Base-by-base conservation (phyloP, 2,113 vertebrate species). In the Amphiprion percula region DNA sequence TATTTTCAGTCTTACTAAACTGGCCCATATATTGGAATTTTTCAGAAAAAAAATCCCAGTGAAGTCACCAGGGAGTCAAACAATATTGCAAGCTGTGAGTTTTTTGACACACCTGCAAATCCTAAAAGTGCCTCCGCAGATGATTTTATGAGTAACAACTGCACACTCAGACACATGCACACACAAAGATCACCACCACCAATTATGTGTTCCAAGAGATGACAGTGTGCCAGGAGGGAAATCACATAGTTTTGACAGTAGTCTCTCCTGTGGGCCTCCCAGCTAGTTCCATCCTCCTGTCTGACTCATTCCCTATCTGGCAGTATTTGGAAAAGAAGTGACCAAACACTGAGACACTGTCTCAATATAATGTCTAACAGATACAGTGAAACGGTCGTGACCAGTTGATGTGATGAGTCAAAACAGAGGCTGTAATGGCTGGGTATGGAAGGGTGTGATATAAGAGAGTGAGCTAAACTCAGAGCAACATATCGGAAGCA, bases 161-260 rank as follows among this genome's bases (percentile, higher is more conserved):
- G 16, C 47, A 64, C 59, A 60, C 68, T 30, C 49, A 53, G 0
- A 56, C 49, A 55, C 60, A 28, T 8, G 54, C 24, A 78, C 44
- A 74, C 6, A 62, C 21, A 61, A 33, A 71, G 21, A 58, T n/a
- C 23, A 26, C n/a, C 56, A 53, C 47, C 62, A 68, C 82, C 77
- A 88, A 75, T 88, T 76, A 87, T 69, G 44, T 46, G 47, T 68
- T 52, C 59, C 66, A 41, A 62, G 68, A 65, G 78, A 77, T 65
- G 69, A 78, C 62, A 59, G 73, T 4, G 54, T 83, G 79, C 79
- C 76, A 58, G 74, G 68, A 73, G 86, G 86, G 88, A 87, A 83
- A 86, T 87, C 79, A 77, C 50, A 54, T 16, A 70, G 72, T 79
- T 88, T 67, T 87, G 89, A 88, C 87, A 85, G 81, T 14, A 80